These are phyloP conservation scores for Dasyprocta punctata DNA, from an alignment of 2,113 vertebrate genomes.

Conservation along the genomic window DNA sequence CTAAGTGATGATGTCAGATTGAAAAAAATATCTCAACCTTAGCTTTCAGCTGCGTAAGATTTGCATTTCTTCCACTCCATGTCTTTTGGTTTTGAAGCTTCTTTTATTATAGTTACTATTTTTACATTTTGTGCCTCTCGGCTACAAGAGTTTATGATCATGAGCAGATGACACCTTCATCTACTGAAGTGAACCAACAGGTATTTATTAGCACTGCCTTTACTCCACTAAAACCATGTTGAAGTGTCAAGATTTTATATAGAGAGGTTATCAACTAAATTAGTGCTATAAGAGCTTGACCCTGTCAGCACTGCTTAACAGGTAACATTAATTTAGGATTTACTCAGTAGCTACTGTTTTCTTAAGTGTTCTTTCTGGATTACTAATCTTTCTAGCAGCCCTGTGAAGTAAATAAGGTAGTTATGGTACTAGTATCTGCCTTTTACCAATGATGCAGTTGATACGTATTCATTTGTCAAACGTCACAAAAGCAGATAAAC, in stretches of 20 bases:
- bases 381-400: neutral
- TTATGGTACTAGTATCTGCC: neutral
- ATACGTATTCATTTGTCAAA: neutral
- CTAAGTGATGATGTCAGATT: neutral
- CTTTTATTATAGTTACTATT: neutral
- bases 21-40: neutral
- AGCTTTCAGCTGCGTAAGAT: neutral
- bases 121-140: neutral
- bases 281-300: neutral
- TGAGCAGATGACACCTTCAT: neutral
- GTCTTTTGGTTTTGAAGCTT: slow-evolving; percentile 24
- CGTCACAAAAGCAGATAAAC: neutral
- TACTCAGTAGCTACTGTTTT: neutral
- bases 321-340: neutral
- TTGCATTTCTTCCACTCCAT: neutral
- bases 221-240: neutral
- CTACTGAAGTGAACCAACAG: neutral
- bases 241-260: neutral
- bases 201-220: neutral
- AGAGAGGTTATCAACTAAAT: neutral
- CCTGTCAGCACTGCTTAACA: neutral
- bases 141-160: neutral
- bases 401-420: neutral
- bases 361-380: neutral
- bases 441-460: neutral